A percentile compares a stretch with the other conserved stretches of the same genome.
phyloP scores from a whole-genome alignment of 2,888 invertebrate genomes.

The Drosophila putrida region DNA sequence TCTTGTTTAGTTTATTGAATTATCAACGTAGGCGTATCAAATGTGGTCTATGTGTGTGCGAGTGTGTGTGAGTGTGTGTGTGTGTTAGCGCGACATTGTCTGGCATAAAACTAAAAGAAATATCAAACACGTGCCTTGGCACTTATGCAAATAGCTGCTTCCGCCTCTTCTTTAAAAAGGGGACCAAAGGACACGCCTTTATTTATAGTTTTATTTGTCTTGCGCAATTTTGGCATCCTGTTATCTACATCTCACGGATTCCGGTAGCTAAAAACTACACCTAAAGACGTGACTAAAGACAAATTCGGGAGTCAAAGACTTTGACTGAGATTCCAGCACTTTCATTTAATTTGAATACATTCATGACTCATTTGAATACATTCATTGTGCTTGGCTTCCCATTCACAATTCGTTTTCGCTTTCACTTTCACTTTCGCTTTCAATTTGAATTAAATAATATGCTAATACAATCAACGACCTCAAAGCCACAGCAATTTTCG shows the following conservation, averaged over 20 bases:
- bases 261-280: conserved; percentile 16
- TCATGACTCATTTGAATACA: conserved; percentile 74
- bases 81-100: conserved; percentile 35
- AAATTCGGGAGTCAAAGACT: background rate
- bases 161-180: background rate
- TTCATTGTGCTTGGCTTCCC: conserved; percentile 34
- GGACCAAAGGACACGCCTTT: conserved; percentile 27
- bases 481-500: conserved; percentile 4
- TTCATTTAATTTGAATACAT: conserved; percentile 64
- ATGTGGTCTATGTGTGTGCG: conserved; percentile 22
- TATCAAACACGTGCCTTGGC: conserved; percentile 72
- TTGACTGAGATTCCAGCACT: conserved; percentile 16
- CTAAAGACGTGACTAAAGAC: conserved; percentile 4
- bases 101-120: conserved; percentile 76
- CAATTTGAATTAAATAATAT: conserved; percentile 46
- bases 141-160: conserved; percentile 74
- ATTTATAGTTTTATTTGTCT: conserved; percentile 79
- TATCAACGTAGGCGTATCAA: conserved; percentile 57
- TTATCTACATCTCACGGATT: conserved; percentile 67
- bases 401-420: conserved; percentile 13
- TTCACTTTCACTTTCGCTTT: conserved; percentile 11
- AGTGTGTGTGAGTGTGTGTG: conserved; percentile 9
- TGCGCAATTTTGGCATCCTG: conserved; percentile 30
- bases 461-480: conserved; percentile 44
- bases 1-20: conserved; percentile 81